Percentiles rank a stretch among this genome's conserved stretches.
Conservation (phyloP, 2,113 vertebrate species). For the Orthonyx spaldingii region DNA sequence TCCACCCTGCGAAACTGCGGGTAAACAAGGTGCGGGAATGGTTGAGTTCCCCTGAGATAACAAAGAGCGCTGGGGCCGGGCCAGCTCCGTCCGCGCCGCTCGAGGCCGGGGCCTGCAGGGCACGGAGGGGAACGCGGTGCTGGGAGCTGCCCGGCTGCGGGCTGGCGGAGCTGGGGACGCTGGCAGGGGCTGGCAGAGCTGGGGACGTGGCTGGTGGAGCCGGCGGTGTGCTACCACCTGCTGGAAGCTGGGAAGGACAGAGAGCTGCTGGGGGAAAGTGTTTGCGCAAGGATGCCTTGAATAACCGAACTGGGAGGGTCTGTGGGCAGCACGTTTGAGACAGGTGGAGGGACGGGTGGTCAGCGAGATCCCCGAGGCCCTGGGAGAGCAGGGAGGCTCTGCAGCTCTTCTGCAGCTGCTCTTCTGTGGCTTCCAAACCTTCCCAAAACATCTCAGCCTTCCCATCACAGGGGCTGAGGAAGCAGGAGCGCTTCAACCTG, state of each 20-base stretch:
- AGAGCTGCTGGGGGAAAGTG: background rate
- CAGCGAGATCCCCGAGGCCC: rapidly evolving
- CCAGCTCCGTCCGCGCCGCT: background rate
- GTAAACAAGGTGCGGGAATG: slow-evolving; percentile 25
- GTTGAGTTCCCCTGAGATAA: slow-evolving; percentile 8
- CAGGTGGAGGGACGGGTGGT: rapidly evolving
- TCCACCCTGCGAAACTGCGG: background rate
- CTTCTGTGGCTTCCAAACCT: background rate
- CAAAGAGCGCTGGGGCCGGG: background rate
- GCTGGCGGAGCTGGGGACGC: background rate
- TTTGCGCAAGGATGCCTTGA: background rate
- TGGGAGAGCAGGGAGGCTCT: background rate
- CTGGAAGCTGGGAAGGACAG: slow-evolving; percentile 10
- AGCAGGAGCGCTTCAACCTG: background rate
- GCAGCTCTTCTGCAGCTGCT: background rate
- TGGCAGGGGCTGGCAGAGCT: background rate
- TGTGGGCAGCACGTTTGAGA: background rate
- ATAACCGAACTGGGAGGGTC: background rate
- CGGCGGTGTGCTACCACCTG: slow-evolving; percentile 19
- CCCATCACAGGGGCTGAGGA: background rate
- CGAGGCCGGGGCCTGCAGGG: background rate
- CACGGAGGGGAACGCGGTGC: background rate
- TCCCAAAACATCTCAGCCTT: background rate
- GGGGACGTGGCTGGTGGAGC: background rate
- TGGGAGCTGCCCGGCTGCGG: background rate